phyloP scores from a whole-genome alignment of 2,113 vertebrate genomes.

The Myrmecophaga tridactyla region DNA sequence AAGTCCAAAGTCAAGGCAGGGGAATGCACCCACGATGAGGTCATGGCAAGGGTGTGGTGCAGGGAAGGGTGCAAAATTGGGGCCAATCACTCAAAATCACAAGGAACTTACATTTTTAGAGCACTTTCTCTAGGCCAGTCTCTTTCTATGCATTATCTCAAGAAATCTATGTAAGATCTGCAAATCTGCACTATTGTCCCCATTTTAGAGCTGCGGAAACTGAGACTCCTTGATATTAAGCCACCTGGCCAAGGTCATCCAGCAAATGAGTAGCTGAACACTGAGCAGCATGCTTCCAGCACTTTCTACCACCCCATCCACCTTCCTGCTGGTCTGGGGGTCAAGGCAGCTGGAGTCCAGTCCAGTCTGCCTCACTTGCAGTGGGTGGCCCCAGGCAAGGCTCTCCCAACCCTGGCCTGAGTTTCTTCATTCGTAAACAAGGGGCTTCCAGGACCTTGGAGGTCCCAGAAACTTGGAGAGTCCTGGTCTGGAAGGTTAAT shows the following conservation, averaged over 20 bases:
- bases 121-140: background rate
- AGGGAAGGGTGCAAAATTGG: no score
- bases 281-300: no score
- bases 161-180: background rate
- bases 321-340: background rate
- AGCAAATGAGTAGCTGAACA: no score
- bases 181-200: background rate
- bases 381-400: no score
- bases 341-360: no score
- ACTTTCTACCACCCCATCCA: background rate
- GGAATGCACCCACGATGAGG: background rate
- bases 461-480: background rate
- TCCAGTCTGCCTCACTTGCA: no score
- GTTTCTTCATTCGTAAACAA: background rate
- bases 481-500: background rate
- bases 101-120: background rate
- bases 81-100: fast-evolving
- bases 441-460: background rate
- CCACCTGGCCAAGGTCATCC: background rate
- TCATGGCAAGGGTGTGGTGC: no score
- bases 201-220: no score
- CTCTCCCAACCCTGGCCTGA: no score
- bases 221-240: background rate
- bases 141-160: background rate
- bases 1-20: background rate